Conservation (phyloP, 2,113 vertebrate species). For the Oncorhynchus keta region DNA sequence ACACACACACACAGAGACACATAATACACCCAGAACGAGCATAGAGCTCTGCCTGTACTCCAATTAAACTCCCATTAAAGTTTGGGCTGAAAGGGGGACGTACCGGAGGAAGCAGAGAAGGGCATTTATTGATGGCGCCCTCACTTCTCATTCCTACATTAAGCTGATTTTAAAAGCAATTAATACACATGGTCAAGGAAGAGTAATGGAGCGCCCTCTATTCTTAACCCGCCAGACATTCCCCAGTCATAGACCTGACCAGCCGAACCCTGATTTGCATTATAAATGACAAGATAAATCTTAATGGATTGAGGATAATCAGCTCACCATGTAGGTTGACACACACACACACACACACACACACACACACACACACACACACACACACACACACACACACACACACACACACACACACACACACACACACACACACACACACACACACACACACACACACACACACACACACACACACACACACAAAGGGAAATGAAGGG, state of each 20-base stretch:
- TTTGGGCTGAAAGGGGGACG: constrained; percentile 62
- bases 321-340: constrained; percentile 84
- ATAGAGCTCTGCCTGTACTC: constrained; percentile 50
- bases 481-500: constrained; percentile 97
- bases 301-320: constrained; percentile 99
- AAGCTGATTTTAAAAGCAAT: constrained; percentile 99
- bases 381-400: too few species aligned
- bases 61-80: constrained; percentile 74
- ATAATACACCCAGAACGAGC: constrained; percentile 30
- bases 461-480: too few species aligned
- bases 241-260: constrained; percentile 89
- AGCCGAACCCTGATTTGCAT: constrained; percentile 96
- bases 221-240: constrained; percentile 95
- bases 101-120: constrained; percentile 65
- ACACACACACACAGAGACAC: constrained; percentile 2
- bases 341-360: constrained; percentile 55
- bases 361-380: constrained; percentile 67
- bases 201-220: constrained; percentile 96
- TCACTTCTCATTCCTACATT: constrained; percentile 97
- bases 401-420: constrained; percentile 65
- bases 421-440: constrained; percentile 44
- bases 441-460: constrained; percentile 56
- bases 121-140: constrained; percentile 96
- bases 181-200: constrained; percentile 98
- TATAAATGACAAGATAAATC: constrained; percentile 99